Evolutionary conservation across 2,113 vertebrate genomes (phyloP).

Genomic region (Alces alces): DNA sequence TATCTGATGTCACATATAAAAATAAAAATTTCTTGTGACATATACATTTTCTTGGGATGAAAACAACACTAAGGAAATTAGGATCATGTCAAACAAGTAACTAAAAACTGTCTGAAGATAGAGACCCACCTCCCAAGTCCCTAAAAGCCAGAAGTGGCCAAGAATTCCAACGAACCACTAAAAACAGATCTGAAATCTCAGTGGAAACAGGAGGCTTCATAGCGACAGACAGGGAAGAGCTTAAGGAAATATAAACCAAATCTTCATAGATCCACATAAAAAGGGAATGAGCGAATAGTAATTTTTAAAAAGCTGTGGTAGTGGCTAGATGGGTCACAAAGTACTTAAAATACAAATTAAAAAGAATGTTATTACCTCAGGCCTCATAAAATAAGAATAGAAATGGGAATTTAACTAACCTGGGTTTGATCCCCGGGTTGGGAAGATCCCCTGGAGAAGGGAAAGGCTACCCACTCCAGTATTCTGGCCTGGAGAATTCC

Average conservation of each 20-base stretch:
- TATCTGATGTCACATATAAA: constrained; percentile 33
- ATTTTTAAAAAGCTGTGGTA: not conserved
- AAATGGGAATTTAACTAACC: not conserved
- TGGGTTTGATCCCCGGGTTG: not conserved
- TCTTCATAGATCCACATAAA: not conserved
- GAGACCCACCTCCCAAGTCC: not conserved
- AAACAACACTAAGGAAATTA: constrained; percentile 50
- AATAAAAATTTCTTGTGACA: constrained; percentile 10
- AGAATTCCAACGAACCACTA: constrained; percentile 34
- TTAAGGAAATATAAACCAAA: constrained; percentile 25
- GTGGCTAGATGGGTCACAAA: not conserved
- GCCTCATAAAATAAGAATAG: not conserved
- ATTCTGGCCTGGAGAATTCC: not conserved
- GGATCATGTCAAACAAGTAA: not conserved
- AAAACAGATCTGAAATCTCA: constrained; percentile 10
- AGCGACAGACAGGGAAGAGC: not conserved
- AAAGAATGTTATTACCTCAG: not conserved
- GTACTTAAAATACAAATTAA: not conserved
- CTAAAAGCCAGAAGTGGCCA: not conserved
- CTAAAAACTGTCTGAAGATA: constrained; percentile 44
- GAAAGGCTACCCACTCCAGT: not conserved
- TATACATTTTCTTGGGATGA: constrained; percentile 41
- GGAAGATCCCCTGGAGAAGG: not conserved
- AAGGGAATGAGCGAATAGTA: not conserved
- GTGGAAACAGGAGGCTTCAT: not conserved